Conservation (phyloP, 1,140 invertebrate species). For the Asbolus verrucosus region DNA sequence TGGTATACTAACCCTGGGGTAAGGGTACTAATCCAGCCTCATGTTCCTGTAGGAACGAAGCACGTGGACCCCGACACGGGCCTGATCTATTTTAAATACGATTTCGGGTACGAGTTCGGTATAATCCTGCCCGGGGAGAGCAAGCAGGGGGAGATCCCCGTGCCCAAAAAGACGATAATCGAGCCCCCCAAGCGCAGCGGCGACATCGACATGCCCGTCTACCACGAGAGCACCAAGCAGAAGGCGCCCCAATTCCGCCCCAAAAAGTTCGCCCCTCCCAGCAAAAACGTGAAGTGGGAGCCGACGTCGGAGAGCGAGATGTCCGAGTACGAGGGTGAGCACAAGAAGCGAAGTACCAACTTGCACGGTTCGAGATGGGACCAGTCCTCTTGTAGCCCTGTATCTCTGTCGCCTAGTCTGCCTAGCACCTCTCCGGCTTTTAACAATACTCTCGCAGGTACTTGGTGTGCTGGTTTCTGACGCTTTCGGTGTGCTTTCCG, state of each 20-base stretch:
- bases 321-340: slow-evolving; percentile 69
- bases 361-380: slow-evolving; percentile 68
- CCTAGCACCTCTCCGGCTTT: slow-evolving; percentile 70
- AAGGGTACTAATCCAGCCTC: slow-evolving; percentile 15
- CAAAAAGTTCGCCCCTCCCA: slow-evolving; percentile 65
- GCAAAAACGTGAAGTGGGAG: slow-evolving; percentile 74
- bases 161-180: slow-evolving; percentile 64
- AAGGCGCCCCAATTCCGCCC: slow-evolving; percentile 57
- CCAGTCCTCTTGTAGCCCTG: slow-evolving; percentile 70
- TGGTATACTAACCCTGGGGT: background rate
- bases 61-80: slow-evolving; percentile 82
- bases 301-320: slow-evolving; percentile 74
- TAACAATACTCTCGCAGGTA: slow-evolving; percentile 62
- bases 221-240: slow-evolving; percentile 70
- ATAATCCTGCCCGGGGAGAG: slow-evolving; percentile 78
- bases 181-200: slow-evolving; percentile 68
- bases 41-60: slow-evolving; percentile 73
- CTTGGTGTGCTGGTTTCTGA: slow-evolving; percentile 46
- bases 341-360: slow-evolving; percentile 65
- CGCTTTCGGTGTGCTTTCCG: background rate
- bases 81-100: slow-evolving; percentile 86
- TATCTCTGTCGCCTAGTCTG: slow-evolving; percentile 72
- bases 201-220: slow-evolving; percentile 73
- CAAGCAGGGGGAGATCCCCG: slow-evolving; percentile 67
- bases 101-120: slow-evolving; percentile 86